Percentiles rank a stretch among this genome's conserved stretches.
Evolutionary conservation across 2,888 invertebrate genomes (phyloP).

Genomic region (Plagodis dolabraria): DNA sequence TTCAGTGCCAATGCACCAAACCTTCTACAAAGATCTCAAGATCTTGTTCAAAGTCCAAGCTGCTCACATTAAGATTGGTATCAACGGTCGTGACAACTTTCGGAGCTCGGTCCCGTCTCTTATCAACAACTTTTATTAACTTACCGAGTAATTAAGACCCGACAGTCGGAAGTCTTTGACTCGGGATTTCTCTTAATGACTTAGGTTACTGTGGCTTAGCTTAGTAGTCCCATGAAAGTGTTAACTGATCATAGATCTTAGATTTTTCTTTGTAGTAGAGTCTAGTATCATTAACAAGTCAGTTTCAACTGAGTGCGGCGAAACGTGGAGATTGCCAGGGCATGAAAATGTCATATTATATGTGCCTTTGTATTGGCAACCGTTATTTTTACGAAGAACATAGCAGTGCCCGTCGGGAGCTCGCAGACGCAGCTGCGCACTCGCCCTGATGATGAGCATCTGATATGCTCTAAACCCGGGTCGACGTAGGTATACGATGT

Average conservation of each 20-base stretch:
- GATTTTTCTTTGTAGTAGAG: too few species aligned
- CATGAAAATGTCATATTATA: too few species aligned
- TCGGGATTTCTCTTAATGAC: slow-evolving; percentile 9
- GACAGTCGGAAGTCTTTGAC: slow-evolving; percentile 9
- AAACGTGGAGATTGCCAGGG: too few species aligned
- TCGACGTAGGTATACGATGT: too few species aligned
- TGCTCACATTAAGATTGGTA: slow-evolving; percentile 41
- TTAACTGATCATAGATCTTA: neutral
- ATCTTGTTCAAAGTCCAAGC: slow-evolving; percentile 3
- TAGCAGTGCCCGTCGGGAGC: too few species aligned
- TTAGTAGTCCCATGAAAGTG: neutral
- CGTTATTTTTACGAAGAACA: too few species aligned
- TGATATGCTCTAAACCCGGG: too few species aligned
- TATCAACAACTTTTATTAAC: slow-evolving; percentile 48
- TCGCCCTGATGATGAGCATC: too few species aligned
- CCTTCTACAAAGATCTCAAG: neutral
- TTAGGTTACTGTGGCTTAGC: neutral
- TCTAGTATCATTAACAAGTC: too few species aligned
- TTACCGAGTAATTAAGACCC: slow-evolving; percentile 23
- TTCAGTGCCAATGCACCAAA: neutral
- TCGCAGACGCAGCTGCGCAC: too few species aligned
- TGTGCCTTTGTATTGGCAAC: too few species aligned
- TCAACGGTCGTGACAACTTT: slow-evolving; percentile 42
- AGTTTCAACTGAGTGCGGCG: too few species aligned
- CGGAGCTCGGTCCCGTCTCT: slow-evolving; percentile 33